Conservation (phyloP, 2,113 vertebrate species). For the Copsychus sechellarum region DNA sequence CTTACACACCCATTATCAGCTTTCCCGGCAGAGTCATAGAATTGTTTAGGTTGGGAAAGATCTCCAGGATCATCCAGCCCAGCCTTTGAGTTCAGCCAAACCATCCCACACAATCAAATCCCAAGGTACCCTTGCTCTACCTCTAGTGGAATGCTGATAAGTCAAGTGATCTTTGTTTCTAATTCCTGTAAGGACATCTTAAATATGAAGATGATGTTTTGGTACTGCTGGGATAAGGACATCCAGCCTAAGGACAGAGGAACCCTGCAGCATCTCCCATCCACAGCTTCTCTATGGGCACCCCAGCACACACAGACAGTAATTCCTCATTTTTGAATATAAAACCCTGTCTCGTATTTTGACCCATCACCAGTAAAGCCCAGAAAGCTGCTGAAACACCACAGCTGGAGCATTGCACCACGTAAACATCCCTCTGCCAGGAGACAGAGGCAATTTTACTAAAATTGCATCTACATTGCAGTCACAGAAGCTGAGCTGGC, state of each 20-base stretch:
- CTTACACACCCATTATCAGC: not conserved
- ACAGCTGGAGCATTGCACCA: accelerated
- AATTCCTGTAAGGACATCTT: not conserved
- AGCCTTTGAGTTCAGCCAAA: not conserved
- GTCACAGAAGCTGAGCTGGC: not conserved
- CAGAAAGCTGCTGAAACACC: not conserved
- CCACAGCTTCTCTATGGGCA: not conserved
- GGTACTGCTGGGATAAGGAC: not conserved
- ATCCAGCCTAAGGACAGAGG: not conserved
- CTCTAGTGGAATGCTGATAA: not conserved
- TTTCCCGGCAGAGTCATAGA: not conserved
- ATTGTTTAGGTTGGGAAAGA: not conserved
- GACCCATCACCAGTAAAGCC: not conserved
- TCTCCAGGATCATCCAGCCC: not conserved
- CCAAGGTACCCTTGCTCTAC: not conserved
- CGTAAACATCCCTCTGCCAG: not conserved
- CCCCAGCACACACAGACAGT: not conserved
- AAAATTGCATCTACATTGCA: not conserved
- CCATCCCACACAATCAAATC: not conserved
- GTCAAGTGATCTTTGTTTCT: not conserved
- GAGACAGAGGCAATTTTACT: not conserved
- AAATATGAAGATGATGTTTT: not conserved
- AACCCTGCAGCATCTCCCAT: not conserved
- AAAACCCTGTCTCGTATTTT: not conserved
- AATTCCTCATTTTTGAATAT: not conserved